phyloP scores from a whole-genome alignment of 1,140 invertebrate genomes.

The Pachyrhynchus sulphureomaculatus region DNA sequence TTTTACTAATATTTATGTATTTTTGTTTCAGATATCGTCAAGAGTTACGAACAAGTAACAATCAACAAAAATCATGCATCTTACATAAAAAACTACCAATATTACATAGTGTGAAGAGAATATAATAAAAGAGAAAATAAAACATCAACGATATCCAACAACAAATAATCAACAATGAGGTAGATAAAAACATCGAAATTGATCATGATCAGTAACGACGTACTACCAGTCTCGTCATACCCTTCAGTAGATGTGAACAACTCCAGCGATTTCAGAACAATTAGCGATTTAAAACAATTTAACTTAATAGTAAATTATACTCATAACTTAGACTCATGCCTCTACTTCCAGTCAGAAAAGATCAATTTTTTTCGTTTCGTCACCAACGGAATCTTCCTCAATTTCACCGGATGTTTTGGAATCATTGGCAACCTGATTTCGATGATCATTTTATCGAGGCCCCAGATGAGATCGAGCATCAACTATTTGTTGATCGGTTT shows the following conservation, averaged over 20 bases:
- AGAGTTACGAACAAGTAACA: too few species aligned
- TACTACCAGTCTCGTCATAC: neutral
- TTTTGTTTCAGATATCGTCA: too few species aligned
- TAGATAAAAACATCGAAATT: neutral
- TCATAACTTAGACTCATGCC: slow-evolving; percentile 29
- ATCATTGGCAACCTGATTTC: slow-evolving; percentile 87
- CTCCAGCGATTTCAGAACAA: neutral
- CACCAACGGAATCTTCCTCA: slow-evolving; percentile 80
- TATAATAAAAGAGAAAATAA: too few species aligned
- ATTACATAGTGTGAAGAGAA: too few species aligned
- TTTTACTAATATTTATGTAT: too few species aligned
- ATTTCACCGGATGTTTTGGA: slow-evolving; percentile 78
- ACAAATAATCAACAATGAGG: neutral
- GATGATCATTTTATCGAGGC: slow-evolving; percentile 86
- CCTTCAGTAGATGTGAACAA: neutral
- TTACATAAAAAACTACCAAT: too few species aligned
- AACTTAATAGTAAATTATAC: neutral
- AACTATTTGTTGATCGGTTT: slow-evolving; percentile 90
- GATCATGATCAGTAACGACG: slow-evolving; percentile 14
- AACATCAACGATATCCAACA: too few species aligned
- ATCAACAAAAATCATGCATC: too few species aligned
- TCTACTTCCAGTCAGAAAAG: slow-evolving; percentile 23
- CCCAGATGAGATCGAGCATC: slow-evolving; percentile 92
- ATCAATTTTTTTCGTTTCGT: slow-evolving; percentile 63
- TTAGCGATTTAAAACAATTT: neutral